phyloP scores from a whole-genome alignment of 2,888 invertebrate species.

The Apamea epomidion region DNA sequence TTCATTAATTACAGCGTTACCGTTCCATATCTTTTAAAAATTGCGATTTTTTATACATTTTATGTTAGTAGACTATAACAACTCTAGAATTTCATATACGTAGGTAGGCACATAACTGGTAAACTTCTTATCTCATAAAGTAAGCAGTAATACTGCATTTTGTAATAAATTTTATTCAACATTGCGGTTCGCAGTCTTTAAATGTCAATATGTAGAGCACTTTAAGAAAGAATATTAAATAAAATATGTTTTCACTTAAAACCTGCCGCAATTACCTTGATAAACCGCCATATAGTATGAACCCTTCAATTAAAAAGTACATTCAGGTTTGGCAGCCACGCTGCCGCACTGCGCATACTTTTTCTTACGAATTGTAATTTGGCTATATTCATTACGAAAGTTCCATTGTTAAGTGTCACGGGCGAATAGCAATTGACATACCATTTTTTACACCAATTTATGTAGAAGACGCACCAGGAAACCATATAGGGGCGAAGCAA shows the following conservation, averaged over 20 bases:
- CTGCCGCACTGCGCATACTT: slow-evolving; percentile 68
- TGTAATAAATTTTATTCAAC: slow-evolving; percentile 55
- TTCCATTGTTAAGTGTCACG: slow-evolving; percentile 74
- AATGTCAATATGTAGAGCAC: slow-evolving; percentile 84
- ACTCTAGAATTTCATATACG: neutral
- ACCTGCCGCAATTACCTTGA: slow-evolving; percentile 84
- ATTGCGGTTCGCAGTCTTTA: slow-evolving; percentile 47
- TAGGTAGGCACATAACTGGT: slow-evolving; percentile 7
- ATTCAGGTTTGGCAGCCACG: slow-evolving; percentile 79
- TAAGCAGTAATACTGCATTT: slow-evolving; percentile 46
- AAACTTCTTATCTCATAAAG: slow-evolving; percentile 35
- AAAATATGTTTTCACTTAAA: slow-evolving; percentile 85
- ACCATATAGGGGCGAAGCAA: slow-evolving; percentile 46
- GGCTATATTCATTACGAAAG: slow-evolving; percentile 80
- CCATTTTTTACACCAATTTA: slow-evolving; percentile 67
- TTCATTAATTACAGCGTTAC: slow-evolving; percentile 2
- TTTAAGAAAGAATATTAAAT: slow-evolving; percentile 83
- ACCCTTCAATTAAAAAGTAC: slow-evolving; percentile 85
- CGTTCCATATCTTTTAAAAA: slow-evolving; percentile 7
- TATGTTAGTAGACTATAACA: slow-evolving; percentile 6
- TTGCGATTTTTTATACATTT: neutral
- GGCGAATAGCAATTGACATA: slow-evolving; percentile 73
- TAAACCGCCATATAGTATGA: slow-evolving; percentile 77
- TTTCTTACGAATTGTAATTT: slow-evolving; percentile 78
- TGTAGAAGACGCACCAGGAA: slow-evolving; percentile 55